A percentile compares a stretch with the other conserved stretches of the same genome.
These are phyloP conservation scores for Plestiodon gilberti DNA, from an alignment of 2,113 vertebrate genomes.

Conservation along the genomic window DNA sequence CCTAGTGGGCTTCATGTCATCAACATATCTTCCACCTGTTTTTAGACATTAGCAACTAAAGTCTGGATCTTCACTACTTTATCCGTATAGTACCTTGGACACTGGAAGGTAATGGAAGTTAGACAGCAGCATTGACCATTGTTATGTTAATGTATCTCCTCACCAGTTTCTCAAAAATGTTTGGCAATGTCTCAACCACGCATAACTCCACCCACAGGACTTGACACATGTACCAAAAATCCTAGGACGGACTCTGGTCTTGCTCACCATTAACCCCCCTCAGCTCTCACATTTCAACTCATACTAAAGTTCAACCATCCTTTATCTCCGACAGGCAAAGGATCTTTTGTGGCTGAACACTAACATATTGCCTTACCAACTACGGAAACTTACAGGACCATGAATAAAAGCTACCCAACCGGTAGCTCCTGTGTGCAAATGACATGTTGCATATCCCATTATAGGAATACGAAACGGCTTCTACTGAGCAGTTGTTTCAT, in stretches of 20 bases:
- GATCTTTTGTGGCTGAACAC: not conserved
- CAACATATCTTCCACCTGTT: not conserved
- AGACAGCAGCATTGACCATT: too few relatives aligned
- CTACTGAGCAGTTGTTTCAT: not conserved
- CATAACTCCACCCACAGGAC: not conserved
- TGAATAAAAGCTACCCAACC: not conserved
- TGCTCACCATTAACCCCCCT: not conserved
- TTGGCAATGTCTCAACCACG: not conserved
- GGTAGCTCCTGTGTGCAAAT: not conserved
- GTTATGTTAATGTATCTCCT: not conserved
- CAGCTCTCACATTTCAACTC: not conserved
- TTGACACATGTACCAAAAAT: not conserved
- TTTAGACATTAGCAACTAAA: not conserved
- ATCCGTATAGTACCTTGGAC: not conserved
- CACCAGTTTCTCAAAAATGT: not conserved
- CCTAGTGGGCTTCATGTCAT: not conserved
- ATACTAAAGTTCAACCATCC: not conserved
- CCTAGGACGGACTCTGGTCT: not conserved
- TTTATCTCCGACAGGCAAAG: not conserved
- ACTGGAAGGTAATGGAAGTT: too few relatives aligned
- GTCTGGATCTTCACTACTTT: not conserved
- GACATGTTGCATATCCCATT: too few relatives aligned
- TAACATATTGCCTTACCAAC: not conserved
- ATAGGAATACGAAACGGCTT: too few relatives aligned
- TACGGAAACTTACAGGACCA: not conserved